Evolutionary conservation across 2,888 invertebrate genomes (phyloP), one percentile per base, ranked within the genome.

Genomic region (Pyrochroa serraticornis): DNA sequence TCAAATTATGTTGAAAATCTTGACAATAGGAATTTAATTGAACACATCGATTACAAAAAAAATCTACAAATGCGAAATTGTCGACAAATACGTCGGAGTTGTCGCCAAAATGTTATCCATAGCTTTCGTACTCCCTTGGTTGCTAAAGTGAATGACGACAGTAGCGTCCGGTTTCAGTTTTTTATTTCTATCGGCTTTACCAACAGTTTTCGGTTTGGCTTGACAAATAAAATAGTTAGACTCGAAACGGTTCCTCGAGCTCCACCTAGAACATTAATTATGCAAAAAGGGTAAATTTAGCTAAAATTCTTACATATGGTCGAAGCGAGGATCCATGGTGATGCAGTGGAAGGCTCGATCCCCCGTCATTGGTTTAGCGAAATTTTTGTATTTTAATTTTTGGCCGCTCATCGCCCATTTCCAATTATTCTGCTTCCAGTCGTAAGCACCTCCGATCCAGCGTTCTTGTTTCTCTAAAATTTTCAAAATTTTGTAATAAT

Each of bases 361-460:
- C 5, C 41, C 34, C 9, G 32, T n/a, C 1, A 55, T 48, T 78
- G 84, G 83, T 75, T 84, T 84, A 63, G 84, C 86, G 75, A 90
- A 90, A 67, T 87, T 87, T 74, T 88, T 84, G 78, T 87, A 89
- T 67, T 82, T 83, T 75, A 91, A 82, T 69, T 83, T 83, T 32
- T 84, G 83, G 44, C 88, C 86, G 66, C 87, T 86, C 6, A 85
- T 84, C n/a, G 88, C 90, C 90, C 91, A 91, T 64, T 87, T 85
- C 83, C 85, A 88, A 79, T 65, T 43, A 8, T 82, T 81, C 45
- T 83, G 82, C 32, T 81, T 80, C 83, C 85, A 85, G 79, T 91
- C 88, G 76, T 85, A 91, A 64, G 88, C 85, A 22, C 90, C 91
- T 6, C 82, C 85, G 87, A 64, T 83, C 81, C 67, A 85, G 77